Evolutionary conservation across 1,140 invertebrate genomes (phyloP).

Genomic region (Pygmarrhopalites habei): DNA sequence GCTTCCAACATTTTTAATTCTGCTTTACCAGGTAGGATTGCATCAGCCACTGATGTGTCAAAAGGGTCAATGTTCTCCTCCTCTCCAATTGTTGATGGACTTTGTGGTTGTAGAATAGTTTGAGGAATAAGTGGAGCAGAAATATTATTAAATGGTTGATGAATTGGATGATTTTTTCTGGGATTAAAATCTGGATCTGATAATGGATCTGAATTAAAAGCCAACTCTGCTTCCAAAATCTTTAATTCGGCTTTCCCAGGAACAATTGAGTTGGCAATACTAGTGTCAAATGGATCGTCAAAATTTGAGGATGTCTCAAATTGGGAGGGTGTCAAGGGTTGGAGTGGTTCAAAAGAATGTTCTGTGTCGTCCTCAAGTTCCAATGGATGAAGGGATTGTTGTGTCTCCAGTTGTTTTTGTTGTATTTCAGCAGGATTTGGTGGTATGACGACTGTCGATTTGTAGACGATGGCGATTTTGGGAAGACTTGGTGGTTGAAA

Average conservation of each 20-base stretch:
- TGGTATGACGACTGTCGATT: constrained; percentile 7
- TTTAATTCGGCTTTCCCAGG: constrained; percentile 56
- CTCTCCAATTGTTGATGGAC: constrained; percentile 12
- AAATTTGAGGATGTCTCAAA: neutral
- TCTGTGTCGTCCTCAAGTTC: no score
- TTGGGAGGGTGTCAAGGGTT: neutral
- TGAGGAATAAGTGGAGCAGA: constrained; percentile 18
- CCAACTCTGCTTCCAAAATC: constrained; percentile 39
- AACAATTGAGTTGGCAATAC: constrained; percentile 67
- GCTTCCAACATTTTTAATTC: constrained; percentile 45
- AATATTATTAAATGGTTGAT: constrained; percentile 4
- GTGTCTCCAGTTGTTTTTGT: no score
- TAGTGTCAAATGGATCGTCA: constrained; percentile 77
- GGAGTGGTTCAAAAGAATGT: no score
- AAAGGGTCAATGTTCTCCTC: constrained; percentile 58
- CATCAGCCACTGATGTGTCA: constrained; percentile 74
- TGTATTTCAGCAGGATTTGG: constrained; percentile 7
- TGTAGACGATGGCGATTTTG: constrained; percentile 2
- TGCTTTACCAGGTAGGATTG: constrained; percentile 60
- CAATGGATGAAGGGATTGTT: no score
- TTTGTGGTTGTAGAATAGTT: constrained; percentile 7
- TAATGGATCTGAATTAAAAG: constrained; percentile 41
- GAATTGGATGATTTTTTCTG: constrained; percentile 43
- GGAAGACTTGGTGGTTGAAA: constrained; percentile 17
- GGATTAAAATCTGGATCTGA: constrained; percentile 66